Evolutionary conservation across 2,888 invertebrate genomes (phyloP).

Genomic region (Iselma pallidipennis): DNA sequence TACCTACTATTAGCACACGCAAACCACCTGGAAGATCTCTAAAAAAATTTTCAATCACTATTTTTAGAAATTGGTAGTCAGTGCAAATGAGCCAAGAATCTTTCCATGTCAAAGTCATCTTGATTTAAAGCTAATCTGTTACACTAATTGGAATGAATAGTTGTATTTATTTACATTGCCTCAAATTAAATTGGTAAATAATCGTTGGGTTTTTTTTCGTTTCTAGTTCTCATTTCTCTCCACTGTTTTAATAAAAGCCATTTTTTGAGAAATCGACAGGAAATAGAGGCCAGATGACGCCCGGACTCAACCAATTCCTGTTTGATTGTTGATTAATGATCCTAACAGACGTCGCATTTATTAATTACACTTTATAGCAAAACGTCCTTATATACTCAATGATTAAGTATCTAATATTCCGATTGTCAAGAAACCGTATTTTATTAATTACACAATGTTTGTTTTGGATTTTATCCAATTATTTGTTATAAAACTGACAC

Average conservation of each 20-base stretch:
- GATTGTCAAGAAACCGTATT: slow-evolving; percentile 45
- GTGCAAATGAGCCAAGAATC: slow-evolving; percentile 21
- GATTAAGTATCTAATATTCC: slow-evolving; percentile 49
- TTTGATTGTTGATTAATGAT: slow-evolving; percentile 53
- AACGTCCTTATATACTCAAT: slow-evolving; percentile 44
- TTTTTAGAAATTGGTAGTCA: slow-evolving; percentile 13
- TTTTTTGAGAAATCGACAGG: slow-evolving; percentile 1
- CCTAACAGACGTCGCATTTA: slow-evolving; percentile 47
- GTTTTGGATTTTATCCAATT: slow-evolving; percentile 43
- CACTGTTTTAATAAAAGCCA: background rate
- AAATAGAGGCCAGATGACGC: slow-evolving; percentile 22
- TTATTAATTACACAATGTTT: slow-evolving; percentile 49
- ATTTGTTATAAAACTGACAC: slow-evolving; percentile 6
- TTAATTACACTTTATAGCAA: slow-evolving; percentile 51
- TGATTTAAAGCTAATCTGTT: slow-evolving; percentile 30
- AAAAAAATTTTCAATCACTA: background rate
- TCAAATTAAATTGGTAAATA: slow-evolving; percentile 17
- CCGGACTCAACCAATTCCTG: slow-evolving; percentile 47
- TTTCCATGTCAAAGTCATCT: slow-evolving; percentile 17
- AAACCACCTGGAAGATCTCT: too few species aligned
- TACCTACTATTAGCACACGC: too few species aligned
- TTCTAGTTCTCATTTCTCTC: background rate
- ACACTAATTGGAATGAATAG: slow-evolving; percentile 31
- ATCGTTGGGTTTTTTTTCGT: too few species aligned
- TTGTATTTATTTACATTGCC: slow-evolving; percentile 26